Evolutionary conservation across 2,888 invertebrate genomes (phyloP).

Genomic region (Chrysomela aeneicollis): DNA sequence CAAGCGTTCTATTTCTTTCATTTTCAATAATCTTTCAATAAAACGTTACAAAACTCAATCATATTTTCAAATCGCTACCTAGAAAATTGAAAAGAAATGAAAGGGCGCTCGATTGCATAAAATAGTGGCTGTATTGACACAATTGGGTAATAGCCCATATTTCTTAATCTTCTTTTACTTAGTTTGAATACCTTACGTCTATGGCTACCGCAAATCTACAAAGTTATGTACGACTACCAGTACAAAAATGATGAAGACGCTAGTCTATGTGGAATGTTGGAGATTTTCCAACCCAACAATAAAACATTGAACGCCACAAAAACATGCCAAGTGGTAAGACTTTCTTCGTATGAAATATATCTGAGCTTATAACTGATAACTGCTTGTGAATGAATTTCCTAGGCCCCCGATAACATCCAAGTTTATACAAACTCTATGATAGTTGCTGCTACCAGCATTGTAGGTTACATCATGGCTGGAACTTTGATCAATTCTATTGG

Average conservation of each 20-base stretch:
- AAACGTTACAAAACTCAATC: too few species aligned
- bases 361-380: too few species aligned
- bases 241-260: slow-evolving; percentile 53
- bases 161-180: slow-evolving; percentile 20
- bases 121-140: too few species aligned
- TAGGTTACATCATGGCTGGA: slow-evolving; percentile 45
- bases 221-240: slow-evolving; percentile 67
- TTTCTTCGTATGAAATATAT: too few species aligned
- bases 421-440: slow-evolving; percentile 49
- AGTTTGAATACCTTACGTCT: slow-evolving; percentile 79
- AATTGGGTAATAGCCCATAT: too few species aligned
- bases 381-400: slow-evolving; percentile 29
- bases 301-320: slow-evolving; percentile 24
- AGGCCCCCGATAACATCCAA: slow-evolving; percentile 44
- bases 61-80: too few species aligned
- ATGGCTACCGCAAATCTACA: slow-evolving; percentile 88
- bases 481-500: slow-evolving; percentile 47
- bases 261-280: slow-evolving; percentile 61
- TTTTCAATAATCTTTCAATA: too few species aligned
- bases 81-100: too few species aligned
- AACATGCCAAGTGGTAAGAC: slow-evolving; percentile 41
- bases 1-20: too few species aligned
- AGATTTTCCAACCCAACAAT: slow-evolving; percentile 58
- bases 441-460: slow-evolving; percentile 39
- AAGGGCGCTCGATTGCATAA: too few species aligned